phyloP scores from a whole-genome alignment of 2,113 vertebrate genomes.

The Bos indicus region DNA sequence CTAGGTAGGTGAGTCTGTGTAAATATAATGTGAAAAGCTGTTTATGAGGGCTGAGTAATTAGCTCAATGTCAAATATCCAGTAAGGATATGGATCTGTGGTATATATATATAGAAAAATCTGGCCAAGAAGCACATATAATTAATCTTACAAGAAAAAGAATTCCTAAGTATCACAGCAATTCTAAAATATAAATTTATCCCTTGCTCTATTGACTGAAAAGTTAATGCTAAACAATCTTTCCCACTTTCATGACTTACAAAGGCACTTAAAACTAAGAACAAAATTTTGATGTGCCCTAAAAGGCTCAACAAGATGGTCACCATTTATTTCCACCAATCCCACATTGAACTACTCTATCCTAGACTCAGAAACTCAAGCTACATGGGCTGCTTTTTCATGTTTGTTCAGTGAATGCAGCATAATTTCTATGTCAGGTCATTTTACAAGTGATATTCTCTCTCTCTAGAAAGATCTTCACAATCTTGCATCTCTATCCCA shows the following conservation, averaged over 20 bases:
- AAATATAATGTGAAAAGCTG: background rate
- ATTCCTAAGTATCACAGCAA: background rate
- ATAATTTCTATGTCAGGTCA: background rate
- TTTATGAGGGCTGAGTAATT: background rate
- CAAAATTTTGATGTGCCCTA: background rate
- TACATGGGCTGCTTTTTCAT: background rate
- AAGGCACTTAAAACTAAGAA: background rate
- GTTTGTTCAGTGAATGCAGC: background rate
- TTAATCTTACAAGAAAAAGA: background rate
- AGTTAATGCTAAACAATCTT: background rate
- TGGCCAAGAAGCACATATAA: background rate
- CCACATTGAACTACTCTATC: background rate
- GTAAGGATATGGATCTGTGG: background rate
- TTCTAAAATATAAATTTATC: background rate
- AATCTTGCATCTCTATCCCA: background rate
- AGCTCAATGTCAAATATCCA: background rate
- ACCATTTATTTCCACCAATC: background rate
- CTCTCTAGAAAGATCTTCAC: background rate
- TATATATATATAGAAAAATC: background rate
- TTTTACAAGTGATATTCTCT: background rate
- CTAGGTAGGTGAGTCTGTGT: background rate
- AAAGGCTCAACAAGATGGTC: background rate
- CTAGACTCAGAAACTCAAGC: background rate
- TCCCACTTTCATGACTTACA: background rate
- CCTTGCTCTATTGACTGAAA: background rate